These are phyloP conservation scores for Euclidia mi DNA, from an alignment of 2,888 invertebrate genomes.

Conservation along the genomic window DNA sequence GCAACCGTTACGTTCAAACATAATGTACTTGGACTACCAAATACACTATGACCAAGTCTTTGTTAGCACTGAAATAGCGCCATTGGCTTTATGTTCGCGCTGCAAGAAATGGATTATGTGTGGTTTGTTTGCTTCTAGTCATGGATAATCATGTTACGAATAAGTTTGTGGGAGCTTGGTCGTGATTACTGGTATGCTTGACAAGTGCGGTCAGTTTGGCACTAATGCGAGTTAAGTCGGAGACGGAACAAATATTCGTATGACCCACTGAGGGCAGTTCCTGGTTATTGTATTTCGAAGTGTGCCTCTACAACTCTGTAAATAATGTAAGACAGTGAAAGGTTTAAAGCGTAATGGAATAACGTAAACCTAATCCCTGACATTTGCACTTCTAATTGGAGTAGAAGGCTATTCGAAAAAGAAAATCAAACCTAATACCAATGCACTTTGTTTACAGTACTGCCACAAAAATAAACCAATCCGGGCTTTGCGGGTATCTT, in stretches of 20 bases:
- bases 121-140: constrained; percentile 8
- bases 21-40: constrained; percentile 41
- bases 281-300: neutral
- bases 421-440: too few relatives aligned
- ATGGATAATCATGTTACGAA: constrained; percentile 9
- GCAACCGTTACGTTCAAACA: constrained; percentile 46
- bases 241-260: constrained; percentile 1
- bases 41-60: constrained; percentile 19
- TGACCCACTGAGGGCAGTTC: neutral
- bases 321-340: neutral
- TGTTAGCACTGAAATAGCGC: constrained; percentile 12
- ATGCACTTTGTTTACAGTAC: too few relatives aligned
- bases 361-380: too few relatives aligned
- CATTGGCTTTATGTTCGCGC: neutral
- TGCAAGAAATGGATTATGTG: constrained; percentile 11
- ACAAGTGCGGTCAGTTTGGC: neutral
- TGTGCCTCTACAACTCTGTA: neutral
- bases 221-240: neutral
- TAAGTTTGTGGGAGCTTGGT: neutral
- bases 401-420: too few relatives aligned
- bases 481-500: too few relatives aligned
- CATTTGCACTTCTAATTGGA: too few relatives aligned
- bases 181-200: neutral
- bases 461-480: too few relatives aligned
- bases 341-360: neutral